Percentiles rank a stretch among this genome's conserved stretches.
Evolutionary conservation across 2,888 invertebrate genomes (phyloP).

Genomic region (Cephalotes varians): DNA sequence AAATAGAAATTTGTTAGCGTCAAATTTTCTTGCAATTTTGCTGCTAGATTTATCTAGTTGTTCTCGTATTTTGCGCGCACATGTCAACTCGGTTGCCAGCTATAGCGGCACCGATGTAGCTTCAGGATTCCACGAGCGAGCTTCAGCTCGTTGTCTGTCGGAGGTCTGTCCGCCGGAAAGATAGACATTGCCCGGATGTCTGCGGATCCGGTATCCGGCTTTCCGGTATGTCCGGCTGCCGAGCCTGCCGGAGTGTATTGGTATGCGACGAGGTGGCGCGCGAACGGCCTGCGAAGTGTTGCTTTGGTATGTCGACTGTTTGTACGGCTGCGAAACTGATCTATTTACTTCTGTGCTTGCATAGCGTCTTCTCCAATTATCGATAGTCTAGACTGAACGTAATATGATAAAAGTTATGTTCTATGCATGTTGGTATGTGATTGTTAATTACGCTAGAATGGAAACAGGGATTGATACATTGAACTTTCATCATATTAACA

Average conservation of each 20-base stretch:
- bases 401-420: neutral
- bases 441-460: neutral
- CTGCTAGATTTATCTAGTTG: neutral
- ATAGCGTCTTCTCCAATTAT: neutral
- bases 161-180: constrained; percentile 74
- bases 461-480: neutral
- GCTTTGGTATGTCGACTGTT: constrained; percentile 75
- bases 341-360: constrained; percentile 62
- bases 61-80: constrained; percentile 22
- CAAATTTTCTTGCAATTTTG: neutral
- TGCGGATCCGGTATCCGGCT: constrained; percentile 78
- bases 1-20: neutral
- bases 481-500: neutral
- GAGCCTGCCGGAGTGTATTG: constrained; percentile 73
- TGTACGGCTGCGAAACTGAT: constrained; percentile 56
- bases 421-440: neutral
- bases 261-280: constrained; percentile 79
- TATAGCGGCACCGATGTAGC: constrained; percentile 33
- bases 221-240: constrained; percentile 80
- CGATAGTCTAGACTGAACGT: neutral
- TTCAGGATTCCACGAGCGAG: constrained; percentile 66
- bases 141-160: constrained; percentile 64
- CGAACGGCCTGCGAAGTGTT: constrained; percentile 76
- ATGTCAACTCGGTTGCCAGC: constrained; percentile 29
- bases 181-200: constrained; percentile 79